A percentile compares a stretch with the other conserved stretches of the same genome.
Evolutionary conservation across 2,888 invertebrate species (phyloP).

Genomic region (Cabera pusaria): DNA sequence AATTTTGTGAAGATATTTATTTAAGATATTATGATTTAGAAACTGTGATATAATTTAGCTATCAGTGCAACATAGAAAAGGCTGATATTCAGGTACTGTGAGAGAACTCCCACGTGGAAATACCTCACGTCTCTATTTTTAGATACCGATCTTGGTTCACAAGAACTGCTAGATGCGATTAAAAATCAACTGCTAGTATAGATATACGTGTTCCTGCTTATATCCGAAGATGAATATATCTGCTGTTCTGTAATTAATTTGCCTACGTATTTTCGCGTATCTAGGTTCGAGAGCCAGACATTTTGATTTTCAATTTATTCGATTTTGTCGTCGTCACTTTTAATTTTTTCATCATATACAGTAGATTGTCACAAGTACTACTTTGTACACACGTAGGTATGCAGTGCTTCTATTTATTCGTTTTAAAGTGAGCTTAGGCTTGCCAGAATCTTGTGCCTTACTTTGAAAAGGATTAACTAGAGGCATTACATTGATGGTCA

Average conservation of each 20-base stretch:
- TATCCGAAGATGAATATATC: too few species aligned
- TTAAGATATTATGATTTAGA: constrained; percentile 45
- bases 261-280: constrained; percentile 10
- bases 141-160: constrained; percentile 73
- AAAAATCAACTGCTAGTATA: constrained; percentile 37
- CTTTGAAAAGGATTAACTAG: too few species aligned
- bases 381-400: too few species aligned
- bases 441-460: too few species aligned
- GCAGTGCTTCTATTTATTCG: too few species aligned
- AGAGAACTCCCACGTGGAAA: constrained; percentile 81
- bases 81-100: constrained; percentile 69
- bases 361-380: too few species aligned
- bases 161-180: constrained; percentile 59
- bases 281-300: constrained; percentile 10
- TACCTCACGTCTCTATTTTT: constrained; percentile 79
- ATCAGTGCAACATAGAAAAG: constrained; percentile 62
- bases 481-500: too few species aligned
- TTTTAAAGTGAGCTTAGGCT: too few species aligned
- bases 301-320: constrained; percentile 13
- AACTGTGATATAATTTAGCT: constrained; percentile 69
- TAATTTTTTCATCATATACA: too few species aligned
- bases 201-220: constrained; percentile 11
- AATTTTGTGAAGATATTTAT: constrained; percentile 48
- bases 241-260: too few species aligned
- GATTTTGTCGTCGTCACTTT: constrained; percentile 13